Conservation (phyloP, 2,113 vertebrate genomes). For the Scomber japonicus region DNA sequence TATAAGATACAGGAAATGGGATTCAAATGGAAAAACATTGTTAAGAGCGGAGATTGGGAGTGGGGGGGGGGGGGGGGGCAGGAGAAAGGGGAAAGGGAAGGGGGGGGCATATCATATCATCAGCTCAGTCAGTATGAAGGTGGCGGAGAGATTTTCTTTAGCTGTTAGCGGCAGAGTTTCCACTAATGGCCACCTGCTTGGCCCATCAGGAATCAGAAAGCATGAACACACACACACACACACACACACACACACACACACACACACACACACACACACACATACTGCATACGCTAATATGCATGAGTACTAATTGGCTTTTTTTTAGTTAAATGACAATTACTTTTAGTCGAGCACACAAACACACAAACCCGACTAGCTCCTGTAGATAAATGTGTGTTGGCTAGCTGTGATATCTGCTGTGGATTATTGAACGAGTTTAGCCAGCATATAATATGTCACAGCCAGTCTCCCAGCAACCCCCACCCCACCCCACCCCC, state of each 20-base stretch:
- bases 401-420: slow-evolving; percentile 22
- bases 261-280: too few species aligned
- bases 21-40: too few species aligned
- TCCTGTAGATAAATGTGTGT: not conserved
- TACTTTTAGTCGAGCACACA: not conserved
- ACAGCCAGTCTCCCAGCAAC: slow-evolving; percentile 41
- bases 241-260: not conserved
- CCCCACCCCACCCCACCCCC: too few species aligned
- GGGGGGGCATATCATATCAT: not conserved
- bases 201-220: not conserved
- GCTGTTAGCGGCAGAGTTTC: not conserved
- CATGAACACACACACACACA: not conserved
- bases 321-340: not conserved
- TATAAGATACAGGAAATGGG: too few species aligned
- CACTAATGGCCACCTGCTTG: not conserved
- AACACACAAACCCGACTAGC: not conserved
- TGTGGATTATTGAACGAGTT: slow-evolving; percentile 59
- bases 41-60: too few species aligned
- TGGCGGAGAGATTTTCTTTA: not conserved
- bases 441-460: slow-evolving; percentile 49
- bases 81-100: not conserved
- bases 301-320: not conserved
- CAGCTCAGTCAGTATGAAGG: slow-evolving; percentile 1
- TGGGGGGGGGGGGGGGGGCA: too few species aligned
- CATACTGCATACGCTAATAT: not conserved